These are phyloP conservation scores for Poeciliopsis paucimaculata DNA, from an alignment of 2,797 vertebrate species.

Conservation along the genomic window DNA sequence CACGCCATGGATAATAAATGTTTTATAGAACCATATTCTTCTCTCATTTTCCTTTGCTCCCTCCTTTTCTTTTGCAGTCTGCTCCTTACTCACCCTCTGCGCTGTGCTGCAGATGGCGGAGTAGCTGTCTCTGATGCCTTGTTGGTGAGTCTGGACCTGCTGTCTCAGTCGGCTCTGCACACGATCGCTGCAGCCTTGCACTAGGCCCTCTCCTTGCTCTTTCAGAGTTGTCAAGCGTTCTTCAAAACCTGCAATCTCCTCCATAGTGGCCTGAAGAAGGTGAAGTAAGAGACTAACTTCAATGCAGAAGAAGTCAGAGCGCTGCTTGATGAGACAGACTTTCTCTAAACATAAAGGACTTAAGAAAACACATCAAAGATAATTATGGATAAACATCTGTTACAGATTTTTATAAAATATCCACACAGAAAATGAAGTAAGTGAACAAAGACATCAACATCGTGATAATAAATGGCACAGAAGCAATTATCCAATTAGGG, in stretches of 20 bases:
- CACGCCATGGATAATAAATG: conserved; percentile 14
- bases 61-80: conserved; percentile 30
- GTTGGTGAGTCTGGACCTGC: conserved; percentile 90
- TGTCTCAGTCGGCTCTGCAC: conserved; percentile 91
- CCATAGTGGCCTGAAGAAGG: conserved; percentile 92
- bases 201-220: conserved; percentile 87
- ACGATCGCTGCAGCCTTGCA: conserved; percentile 87
- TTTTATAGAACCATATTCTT: conserved; percentile 14
- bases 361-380: neutral
- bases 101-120: conserved; percentile 97
- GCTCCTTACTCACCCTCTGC: conserved; percentile 88
- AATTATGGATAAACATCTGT: neutral
- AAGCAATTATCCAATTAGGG: conserved; percentile 9
- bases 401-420: neutral
- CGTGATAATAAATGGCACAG: neutral
- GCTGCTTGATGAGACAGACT: conserved; percentile 26
- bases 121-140: conserved; percentile 96
- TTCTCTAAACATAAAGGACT: conserved; percentile 18
- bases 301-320: conserved; percentile 16
- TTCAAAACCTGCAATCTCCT: conserved; percentile 96
- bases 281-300: conserved; percentile 21
- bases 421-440: neutral
- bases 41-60: neutral
- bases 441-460: neutral
- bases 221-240: conserved; percentile 88